A percentile compares a stretch with the other conserved stretches of the same genome.
phyloP scores from a whole-genome alignment of 1,140 invertebrate genomes.

The Trichonephila inaurata region DNA sequence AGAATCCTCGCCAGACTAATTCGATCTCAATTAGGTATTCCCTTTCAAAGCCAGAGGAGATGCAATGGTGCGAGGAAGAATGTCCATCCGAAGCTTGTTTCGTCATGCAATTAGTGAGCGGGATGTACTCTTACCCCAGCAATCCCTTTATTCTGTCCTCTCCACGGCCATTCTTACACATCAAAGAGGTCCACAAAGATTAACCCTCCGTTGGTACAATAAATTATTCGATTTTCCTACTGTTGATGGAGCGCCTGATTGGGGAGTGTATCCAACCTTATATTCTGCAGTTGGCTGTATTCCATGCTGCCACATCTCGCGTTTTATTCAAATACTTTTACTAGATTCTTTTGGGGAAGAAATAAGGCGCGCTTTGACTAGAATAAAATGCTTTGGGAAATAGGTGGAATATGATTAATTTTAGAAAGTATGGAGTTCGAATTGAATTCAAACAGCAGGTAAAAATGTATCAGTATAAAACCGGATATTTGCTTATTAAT shows the following conservation, averaged over 20 bases:
- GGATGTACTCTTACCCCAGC: background rate
- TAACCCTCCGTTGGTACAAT: background rate
- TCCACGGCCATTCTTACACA: slow-evolving; percentile 12
- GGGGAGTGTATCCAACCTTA: background rate
- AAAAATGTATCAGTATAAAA: too few relatives aligned
- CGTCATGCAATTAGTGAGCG: slow-evolving; percentile 9
- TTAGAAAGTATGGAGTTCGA: too few relatives aligned
- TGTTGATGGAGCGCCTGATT: background rate
- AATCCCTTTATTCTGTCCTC: background rate
- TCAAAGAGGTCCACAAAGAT: slow-evolving; percentile 30
- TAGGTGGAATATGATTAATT: too few relatives aligned
- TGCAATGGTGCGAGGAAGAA: too few relatives aligned
- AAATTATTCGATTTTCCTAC: slow-evolving; percentile 39
- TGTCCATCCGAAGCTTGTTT: background rate
- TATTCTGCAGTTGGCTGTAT: background rate
- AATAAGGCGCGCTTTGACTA: too few relatives aligned
- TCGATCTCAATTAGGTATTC: too few relatives aligned
- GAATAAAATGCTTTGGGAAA: too few relatives aligned
- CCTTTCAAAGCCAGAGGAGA: too few relatives aligned
- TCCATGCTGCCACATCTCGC: background rate
- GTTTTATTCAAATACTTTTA: background rate
- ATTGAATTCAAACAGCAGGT: too few relatives aligned
- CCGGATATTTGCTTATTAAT: too few relatives aligned
- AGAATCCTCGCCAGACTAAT: too few relatives aligned
- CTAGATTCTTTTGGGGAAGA: too few relatives aligned